Conservation (phyloP, 2,888 invertebrate genomes). For the Tenthredo notha region DNA sequence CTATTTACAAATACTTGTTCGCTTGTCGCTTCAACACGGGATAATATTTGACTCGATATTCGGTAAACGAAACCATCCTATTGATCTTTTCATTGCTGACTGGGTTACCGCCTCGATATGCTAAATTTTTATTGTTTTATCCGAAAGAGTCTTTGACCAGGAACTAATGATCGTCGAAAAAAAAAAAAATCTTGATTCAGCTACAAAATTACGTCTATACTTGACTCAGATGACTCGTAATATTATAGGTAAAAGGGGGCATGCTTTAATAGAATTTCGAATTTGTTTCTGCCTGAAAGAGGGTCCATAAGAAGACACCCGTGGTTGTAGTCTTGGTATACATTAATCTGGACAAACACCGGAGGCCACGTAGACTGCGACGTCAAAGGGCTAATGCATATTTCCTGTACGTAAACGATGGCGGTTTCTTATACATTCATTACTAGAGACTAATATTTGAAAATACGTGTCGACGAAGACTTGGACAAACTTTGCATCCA, state of each 20-base stretch:
- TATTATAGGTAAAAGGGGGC: not conserved
- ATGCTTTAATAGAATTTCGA: conserved; percentile 3
- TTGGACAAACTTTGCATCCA: not conserved
- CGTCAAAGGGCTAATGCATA: conserved; percentile 42
- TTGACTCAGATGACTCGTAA: not conserved
- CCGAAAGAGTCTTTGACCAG: not conserved
- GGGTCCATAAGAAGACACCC: not conserved
- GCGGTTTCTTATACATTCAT: conserved; percentile 8
- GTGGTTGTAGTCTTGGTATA: conserved; percentile 2
- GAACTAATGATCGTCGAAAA: not conserved
- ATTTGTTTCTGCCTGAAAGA: conserved; percentile 9
- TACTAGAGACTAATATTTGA: conserved; percentile 36
- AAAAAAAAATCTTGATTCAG: not conserved
- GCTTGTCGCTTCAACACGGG: conserved; percentile 26
- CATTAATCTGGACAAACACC: conserved; percentile 42
- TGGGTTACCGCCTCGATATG: not conserved
- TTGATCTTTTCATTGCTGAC: conserved; percentile 29
- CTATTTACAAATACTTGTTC: conserved; percentile 40
- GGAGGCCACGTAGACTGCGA: conserved; percentile 8
- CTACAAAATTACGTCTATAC: not conserved
- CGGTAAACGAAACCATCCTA: conserved; percentile 22
- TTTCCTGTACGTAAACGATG: conserved; percentile 43
- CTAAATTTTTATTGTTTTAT: not conserved
- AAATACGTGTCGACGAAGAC: conserved; percentile 35
- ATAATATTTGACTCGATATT: conserved; percentile 36